Evolutionary conservation across 2,888 invertebrate species (phyloP).

Genomic region (Prenolepis imparis): DNA sequence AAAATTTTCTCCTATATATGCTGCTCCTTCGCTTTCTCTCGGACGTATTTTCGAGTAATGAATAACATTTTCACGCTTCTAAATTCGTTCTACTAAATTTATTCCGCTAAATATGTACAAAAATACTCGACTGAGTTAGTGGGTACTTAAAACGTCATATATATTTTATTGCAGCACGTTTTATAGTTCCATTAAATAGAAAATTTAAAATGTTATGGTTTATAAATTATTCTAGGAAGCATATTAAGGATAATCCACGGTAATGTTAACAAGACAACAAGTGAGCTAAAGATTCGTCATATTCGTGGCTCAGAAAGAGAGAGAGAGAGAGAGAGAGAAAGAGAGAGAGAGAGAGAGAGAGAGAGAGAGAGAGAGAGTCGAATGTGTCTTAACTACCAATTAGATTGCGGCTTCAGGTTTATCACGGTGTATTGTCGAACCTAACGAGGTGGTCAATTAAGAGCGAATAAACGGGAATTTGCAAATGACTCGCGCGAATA

Average conservation of each 20-base stretch:
- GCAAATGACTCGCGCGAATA: constrained; percentile 79
- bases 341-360: neutral
- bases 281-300: neutral
- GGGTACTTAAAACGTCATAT: neutral
- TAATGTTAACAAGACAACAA: neutral
- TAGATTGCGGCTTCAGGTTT: constrained; percentile 62
- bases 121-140: neutral
- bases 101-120: neutral
- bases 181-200: neutral
- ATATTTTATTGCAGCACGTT: neutral
- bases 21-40: neutral
- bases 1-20: neutral
- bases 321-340: neutral
- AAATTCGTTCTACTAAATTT: neutral
- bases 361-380: neutral
- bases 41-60: neutral
- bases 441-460: constrained; percentile 75
- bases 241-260: neutral
- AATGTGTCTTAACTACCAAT: constrained; percentile 65
- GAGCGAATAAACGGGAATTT: constrained; percentile 72
- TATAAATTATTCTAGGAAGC: neutral
- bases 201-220: neutral
- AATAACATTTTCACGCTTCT: neutral
- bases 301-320: neutral
- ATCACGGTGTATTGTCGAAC: constrained; percentile 43